Base-by-base conservation (phyloP, 2,888 invertebrate species). In the Lepidochrysops patricia region DNA sequence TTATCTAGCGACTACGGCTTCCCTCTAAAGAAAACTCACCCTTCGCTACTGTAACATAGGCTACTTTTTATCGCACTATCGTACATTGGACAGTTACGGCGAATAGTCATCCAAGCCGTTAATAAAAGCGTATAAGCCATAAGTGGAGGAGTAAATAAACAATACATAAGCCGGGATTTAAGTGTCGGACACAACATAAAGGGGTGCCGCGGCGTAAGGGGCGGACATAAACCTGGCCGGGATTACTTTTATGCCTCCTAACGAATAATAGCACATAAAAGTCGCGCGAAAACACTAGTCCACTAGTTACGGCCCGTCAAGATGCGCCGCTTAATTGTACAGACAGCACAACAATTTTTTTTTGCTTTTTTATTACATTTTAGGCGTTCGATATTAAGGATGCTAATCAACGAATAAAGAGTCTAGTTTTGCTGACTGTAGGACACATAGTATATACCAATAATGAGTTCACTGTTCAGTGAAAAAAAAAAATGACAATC, bases 241-340 rank as follows among this genome's bases (percentile, higher is more conserved):
- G 82, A 83, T 81, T 78, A 82, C 81, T 84, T 89, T 89, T 89
- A 89, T 87, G 82, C 76, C 80, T 77, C 80, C 78, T 81, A 82
- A 82, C 86, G 85, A 89, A 89, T 90, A 89, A 90, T 89, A 85
- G 87, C 82, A 74, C 86, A 88, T 89, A 89, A 90, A 90, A 89
- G 82, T 85, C 84, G 81, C 79, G 86, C 81, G 88, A 88, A 89
- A 88, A 88, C n/a, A n/a, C n/a, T n/a, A n/a, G n/a, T n/a, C 87
- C 83, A 84, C 86, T 84, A 87, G 85, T 84, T 83, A 87, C 82
- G 72, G 74, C 68, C 72, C 63, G 71, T 67, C 64, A 66, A 67
- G 68, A 75, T 77, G 79, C 76, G 75, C 72, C 68, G 68, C 62
- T 66, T 64, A 59, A 52, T 27, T 61, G 77, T 75, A 81, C 62